Conservation (phyloP, 2,888 invertebrate genomes). For the Metopia argyrocephala region DNA sequence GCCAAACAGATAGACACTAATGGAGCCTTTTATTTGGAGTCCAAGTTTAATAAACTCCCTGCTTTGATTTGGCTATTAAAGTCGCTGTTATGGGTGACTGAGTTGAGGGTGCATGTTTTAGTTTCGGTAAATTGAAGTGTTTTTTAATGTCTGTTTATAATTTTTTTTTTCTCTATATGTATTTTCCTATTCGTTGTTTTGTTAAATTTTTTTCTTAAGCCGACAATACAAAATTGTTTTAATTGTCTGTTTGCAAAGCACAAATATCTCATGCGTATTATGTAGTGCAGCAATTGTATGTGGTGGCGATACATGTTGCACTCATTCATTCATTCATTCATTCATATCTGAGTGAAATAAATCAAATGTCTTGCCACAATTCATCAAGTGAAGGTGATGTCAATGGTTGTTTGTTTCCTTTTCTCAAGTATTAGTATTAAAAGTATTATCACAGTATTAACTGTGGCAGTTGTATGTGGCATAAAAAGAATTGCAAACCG, state of each 20-base stretch:
- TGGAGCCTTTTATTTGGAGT: background rate
- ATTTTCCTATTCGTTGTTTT: no score
- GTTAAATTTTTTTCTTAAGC: background rate
- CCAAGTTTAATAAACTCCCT: conserved; percentile 40
- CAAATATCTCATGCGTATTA: conserved; percentile 2
- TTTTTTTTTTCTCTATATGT: no score
- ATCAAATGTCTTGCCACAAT: conserved; percentile 46
- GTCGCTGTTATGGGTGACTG: conserved; percentile 19
- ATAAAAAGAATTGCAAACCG: background rate
- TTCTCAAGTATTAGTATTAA: background rate
- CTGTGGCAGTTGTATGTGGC: background rate
- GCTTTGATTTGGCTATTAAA: background rate
- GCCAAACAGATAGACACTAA: background rate
- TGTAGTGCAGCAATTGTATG: background rate
- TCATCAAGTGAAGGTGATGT: conserved; percentile 48
- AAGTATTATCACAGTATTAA: background rate
- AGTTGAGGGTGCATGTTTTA: conserved; percentile 31
- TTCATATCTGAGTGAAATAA: conserved; percentile 44
- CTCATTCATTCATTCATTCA: background rate
- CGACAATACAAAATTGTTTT: background rate
- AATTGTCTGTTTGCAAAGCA: background rate
- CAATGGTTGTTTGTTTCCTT: conserved; percentile 15
- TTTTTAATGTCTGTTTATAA: background rate
- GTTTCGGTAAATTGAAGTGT: conserved; percentile 29
- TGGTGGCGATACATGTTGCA: conserved; percentile 2